Evolutionary conservation across 2,888 invertebrate genomes (phyloP).

Genomic region (Nowickia ferox): DNA sequence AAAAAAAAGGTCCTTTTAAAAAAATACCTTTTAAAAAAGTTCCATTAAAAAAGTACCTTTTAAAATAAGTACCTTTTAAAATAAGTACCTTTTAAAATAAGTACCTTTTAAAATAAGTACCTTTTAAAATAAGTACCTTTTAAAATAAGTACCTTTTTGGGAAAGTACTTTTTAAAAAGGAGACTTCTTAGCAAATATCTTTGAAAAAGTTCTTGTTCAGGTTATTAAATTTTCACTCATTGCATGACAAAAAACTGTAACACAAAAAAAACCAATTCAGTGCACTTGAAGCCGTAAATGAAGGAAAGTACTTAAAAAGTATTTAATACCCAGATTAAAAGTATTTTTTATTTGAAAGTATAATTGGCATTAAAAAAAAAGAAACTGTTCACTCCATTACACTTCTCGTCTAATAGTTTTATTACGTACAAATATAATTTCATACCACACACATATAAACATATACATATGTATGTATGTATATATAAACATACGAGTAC

Average conservation of each 20-base stretch:
- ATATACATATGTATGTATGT: too few species aligned
- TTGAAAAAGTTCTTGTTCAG: neutral
- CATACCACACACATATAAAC: neutral
- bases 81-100: too few species aligned
- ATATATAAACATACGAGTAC: neutral
- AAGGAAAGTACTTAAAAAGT: constrained; percentile 37
- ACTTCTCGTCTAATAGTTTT: constrained; percentile 15
- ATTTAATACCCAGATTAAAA: constrained; percentile 57
- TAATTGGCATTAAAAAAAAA: constrained; percentile 50
- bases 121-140: neutral
- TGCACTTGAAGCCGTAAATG: constrained; percentile 2
- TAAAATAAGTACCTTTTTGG: neutral
- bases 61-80: too few species aligned
- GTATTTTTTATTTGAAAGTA: constrained; percentile 56
- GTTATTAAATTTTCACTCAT: constrained; percentile 44
- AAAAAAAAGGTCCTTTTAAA: too few species aligned
- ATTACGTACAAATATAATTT: neutral
- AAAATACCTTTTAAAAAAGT: neutral
- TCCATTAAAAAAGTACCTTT: neutral
- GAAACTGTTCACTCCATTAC: constrained; percentile 27
- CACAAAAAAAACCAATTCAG: constrained; percentile 5
- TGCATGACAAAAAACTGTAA: constrained; percentile 13
- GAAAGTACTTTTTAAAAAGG: neutral
- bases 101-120: neutral
- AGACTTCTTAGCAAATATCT: neutral